phyloP scores from a whole-genome alignment of 2,113 vertebrate species.

The Vulpes lagopus region DNA sequence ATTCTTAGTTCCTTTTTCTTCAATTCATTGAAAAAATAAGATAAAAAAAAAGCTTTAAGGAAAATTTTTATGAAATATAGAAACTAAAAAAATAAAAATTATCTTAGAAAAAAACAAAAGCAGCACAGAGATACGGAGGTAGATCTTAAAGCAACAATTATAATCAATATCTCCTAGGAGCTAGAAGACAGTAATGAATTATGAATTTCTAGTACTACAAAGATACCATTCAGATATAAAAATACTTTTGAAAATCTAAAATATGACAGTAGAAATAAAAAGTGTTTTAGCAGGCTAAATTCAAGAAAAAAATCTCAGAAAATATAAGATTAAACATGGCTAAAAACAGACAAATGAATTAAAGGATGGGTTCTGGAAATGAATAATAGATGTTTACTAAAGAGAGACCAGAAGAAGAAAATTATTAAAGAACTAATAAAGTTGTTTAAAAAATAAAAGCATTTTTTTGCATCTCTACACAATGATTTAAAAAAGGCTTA shows the following conservation, averaged over 20 bases:
- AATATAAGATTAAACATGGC: not conserved
- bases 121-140: not conserved
- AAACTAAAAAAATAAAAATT: not conserved
- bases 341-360: not conserved
- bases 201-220: constrained; percentile 1
- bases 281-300: not conserved
- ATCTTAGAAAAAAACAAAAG: not conserved
- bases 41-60: not conserved
- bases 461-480: not conserved
- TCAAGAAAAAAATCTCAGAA: constrained; percentile 8
- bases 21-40: not conserved
- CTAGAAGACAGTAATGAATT: not conserved
- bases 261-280: constrained; percentile 9
- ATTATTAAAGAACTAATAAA: not conserved
- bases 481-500: not conserved
- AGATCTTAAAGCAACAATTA: not conserved
- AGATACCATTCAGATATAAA: not conserved
- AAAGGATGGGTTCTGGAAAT: not conserved
- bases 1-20: not conserved
- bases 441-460: not conserved
- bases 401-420: not conserved
- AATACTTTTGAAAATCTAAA: not conserved
- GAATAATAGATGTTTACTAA: not conserved
- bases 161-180: not conserved
- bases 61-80: not conserved